phyloP scores from a whole-genome alignment of 2,888 invertebrate species.

The Aphodius granarius region DNA sequence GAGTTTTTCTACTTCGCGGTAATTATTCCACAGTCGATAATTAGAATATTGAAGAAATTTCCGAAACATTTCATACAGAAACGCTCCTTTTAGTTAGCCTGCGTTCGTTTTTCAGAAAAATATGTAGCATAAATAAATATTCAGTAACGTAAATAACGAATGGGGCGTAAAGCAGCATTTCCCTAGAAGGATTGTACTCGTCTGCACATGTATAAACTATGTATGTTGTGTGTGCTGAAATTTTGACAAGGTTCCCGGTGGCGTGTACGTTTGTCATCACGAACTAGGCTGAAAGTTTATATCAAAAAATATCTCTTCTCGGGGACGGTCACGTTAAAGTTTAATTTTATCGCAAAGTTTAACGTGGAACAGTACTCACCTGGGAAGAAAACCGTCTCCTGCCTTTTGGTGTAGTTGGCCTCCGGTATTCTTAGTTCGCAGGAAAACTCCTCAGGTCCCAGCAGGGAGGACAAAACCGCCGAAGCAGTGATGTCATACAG shows the following conservation, averaged over 20 bases:
- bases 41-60: background rate
- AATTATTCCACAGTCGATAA: background rate
- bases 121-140: background rate
- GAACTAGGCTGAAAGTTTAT: background rate
- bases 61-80: background rate
- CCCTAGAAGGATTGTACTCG: background rate
- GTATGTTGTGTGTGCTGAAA: background rate
- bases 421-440: constrained; percentile 65
- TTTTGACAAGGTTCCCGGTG: background rate
- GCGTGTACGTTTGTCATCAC: background rate
- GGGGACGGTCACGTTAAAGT: constrained; percentile 1
- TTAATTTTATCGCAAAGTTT: constrained; percentile 14
- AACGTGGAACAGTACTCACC: constrained; percentile 40
- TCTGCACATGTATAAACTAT: background rate
- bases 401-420: constrained; percentile 65
- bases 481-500: constrained; percentile 63
- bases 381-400: constrained; percentile 62
- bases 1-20: background rate
- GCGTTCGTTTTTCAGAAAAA: background rate
- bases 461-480: constrained; percentile 60
- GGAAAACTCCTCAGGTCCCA: constrained; percentile 62
- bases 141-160: background rate
- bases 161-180: background rate
- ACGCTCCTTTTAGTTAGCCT: background rate
- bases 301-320: constrained; percentile 12